Percentiles rank a stretch among this genome's conserved stretches.
Evolutionary conservation across 2,888 invertebrate species (phyloP).

Genomic region (Orgyia antiqua): DNA sequence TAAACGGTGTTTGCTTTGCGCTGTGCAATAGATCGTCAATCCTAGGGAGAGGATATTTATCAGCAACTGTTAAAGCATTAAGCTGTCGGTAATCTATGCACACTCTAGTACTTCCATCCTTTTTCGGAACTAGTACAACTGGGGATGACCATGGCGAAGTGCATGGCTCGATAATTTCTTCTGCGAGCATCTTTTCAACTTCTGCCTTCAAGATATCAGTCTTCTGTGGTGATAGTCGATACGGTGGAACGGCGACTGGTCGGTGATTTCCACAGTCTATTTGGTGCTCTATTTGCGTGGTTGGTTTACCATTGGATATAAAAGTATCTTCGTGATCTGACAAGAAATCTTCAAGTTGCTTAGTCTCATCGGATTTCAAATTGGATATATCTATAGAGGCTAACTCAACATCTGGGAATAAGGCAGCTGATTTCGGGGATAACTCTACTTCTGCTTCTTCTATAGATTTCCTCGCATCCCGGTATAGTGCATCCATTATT

Average conservation of each 20-base stretch:
- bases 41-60: slow-evolving; percentile 42
- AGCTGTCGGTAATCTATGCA: slow-evolving; percentile 38
- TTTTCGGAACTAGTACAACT: slow-evolving; percentile 39
- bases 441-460: no score
- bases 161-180: slow-evolving; percentile 34
- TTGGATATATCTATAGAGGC: no score
- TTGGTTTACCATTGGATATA: not conserved
- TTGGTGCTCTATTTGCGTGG: not conserved
- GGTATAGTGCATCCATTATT: no score
- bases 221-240: not conserved
- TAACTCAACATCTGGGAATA: no score
- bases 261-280: not conserved
- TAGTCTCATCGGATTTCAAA: no score
- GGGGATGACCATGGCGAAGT: slow-evolving; percentile 38
- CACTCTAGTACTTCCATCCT: slow-evolving; percentile 26
- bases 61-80: slow-evolving; percentile 21
- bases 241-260: not conserved
- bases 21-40: slow-evolving; percentile 36
- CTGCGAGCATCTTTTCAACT: slow-evolving; percentile 30
- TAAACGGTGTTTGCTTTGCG: slow-evolving; percentile 23
- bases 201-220: slow-evolving; percentile 20
- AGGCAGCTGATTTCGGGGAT: no score
- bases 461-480: no score
- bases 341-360: not conserved
- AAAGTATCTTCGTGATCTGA: not conserved